Evolutionary conservation across 2,888 invertebrate species (phyloP).

Genomic region (Drosophila prostipennis): DNA sequence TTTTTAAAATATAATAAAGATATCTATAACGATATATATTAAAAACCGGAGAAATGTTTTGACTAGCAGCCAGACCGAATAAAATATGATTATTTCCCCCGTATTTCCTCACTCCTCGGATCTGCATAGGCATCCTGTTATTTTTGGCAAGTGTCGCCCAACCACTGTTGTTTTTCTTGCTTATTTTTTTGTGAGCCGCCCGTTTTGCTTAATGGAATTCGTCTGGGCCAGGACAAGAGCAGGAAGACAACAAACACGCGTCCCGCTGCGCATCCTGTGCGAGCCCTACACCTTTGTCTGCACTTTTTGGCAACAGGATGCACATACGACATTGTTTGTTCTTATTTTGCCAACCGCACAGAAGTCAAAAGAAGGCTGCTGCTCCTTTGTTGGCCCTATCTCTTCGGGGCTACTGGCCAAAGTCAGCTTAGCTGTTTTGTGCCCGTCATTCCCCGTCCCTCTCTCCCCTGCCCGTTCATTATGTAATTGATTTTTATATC

Average conservation of each 20-base stretch:
- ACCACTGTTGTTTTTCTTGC: conserved; percentile 14
- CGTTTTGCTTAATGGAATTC: conserved; percentile 45
- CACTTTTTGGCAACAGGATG: conserved; percentile 49
- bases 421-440: conserved; percentile 37
- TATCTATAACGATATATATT: too few relatives aligned
- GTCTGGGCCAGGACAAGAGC: conserved; percentile 27
- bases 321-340: conserved; percentile 37
- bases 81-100: not conserved
- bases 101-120: not conserved
- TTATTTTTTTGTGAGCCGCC: conserved; percentile 5
- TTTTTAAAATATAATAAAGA: too few relatives aligned
- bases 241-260: conserved; percentile 35
- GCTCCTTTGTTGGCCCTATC: conserved; percentile 29
- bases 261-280: conserved; percentile 70
- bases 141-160: conserved; percentile 12
- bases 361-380: conserved; percentile 63
- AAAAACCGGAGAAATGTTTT: too few relatives aligned
- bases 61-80: not conserved
- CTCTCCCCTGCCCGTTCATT: conserved; percentile 55
- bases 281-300: conserved; percentile 34
- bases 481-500: conserved; percentile 78
- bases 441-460: conserved; percentile 10
- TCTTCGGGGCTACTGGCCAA: conserved; percentile 40
- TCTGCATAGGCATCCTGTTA: not conserved
- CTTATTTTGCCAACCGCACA: conserved; percentile 69